These are phyloP conservation scores for Drosophila demipolita DNA, from an alignment of 2,888 invertebrate genomes.

Conservation along the genomic window DNA sequence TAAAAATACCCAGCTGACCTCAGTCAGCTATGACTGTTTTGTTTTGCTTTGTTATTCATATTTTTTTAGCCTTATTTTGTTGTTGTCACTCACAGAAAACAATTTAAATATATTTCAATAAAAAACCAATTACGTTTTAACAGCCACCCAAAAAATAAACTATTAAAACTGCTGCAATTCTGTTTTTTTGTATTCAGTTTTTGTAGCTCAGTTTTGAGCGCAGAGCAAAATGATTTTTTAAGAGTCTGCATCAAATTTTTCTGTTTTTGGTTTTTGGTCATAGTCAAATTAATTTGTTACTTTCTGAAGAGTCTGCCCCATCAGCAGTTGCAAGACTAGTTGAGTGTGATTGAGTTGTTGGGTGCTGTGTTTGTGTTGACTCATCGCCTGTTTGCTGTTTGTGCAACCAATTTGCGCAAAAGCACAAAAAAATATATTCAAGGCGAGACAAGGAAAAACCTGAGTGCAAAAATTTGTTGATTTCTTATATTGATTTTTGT, in stretches of 20 bases:
- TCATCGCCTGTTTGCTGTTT: constrained; percentile 40
- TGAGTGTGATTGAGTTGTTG: constrained; percentile 60
- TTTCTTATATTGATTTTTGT: constrained; percentile 25
- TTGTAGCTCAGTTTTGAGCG: constrained; percentile 39
- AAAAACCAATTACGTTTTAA: no score
- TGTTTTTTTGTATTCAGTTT: neutral
- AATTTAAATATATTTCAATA: no score
- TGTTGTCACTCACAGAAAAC: no score
- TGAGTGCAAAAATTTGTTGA: constrained; percentile 34
- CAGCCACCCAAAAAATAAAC: no score
- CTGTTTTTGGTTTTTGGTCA: constrained; percentile 34
- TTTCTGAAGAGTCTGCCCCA: constrained; percentile 1
- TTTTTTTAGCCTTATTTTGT: no score
- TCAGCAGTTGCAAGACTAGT: constrained; percentile 28
- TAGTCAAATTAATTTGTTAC: constrained; percentile 23
- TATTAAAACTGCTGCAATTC: no score
- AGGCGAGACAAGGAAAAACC: neutral
- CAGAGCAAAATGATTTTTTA: neutral
- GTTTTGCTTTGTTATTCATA: no score
- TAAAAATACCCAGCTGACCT: no score
- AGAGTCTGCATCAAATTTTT: neutral
- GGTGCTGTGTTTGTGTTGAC: constrained; percentile 44
- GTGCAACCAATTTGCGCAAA: constrained; percentile 46
- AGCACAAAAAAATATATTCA: neutral
- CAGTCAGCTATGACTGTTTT: no score